A percentile compares a stretch with the other conserved stretches of the same genome.
These are phyloP conservation scores for Chaetodon trifasciatus DNA, from an alignment of 2,797 vertebrate species.

Conservation along the genomic window DNA sequence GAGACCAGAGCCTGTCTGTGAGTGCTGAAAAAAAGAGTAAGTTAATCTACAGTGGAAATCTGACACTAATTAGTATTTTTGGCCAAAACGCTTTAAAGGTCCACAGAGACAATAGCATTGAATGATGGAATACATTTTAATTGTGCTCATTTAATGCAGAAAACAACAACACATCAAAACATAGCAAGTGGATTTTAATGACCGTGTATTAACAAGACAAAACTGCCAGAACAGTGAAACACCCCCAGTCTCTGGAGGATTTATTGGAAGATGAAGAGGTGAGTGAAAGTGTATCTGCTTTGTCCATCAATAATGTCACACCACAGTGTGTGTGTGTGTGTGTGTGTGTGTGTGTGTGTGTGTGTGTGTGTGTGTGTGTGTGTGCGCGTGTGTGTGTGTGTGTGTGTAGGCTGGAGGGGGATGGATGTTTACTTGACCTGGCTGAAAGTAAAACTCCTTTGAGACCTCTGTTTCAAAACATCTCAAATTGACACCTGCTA, in stretches of 20 bases:
- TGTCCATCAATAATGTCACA: constrained; percentile 18
- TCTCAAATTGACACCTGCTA: constrained; percentile 2
- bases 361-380: constrained; percentile 21
- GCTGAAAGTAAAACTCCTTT: constrained; percentile 19
- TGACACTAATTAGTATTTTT: constrained; percentile 83
- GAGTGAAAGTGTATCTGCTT: constrained; percentile 23
- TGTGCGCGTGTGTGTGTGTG: constrained; percentile 21
- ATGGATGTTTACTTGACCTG: constrained; percentile 32
- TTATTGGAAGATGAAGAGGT: constrained; percentile 18
- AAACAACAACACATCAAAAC: constrained; percentile 78
- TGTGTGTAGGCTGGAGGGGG: constrained; percentile 13
- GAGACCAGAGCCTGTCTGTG: constrained; percentile 54
- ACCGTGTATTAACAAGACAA: constrained; percentile 66
- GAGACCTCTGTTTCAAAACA: constrained; percentile 34
- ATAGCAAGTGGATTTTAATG: constrained; percentile 74
- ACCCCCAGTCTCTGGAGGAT: constrained; percentile 18
- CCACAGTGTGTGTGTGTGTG: neutral
- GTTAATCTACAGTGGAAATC: constrained; percentile 81
- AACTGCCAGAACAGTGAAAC: constrained; percentile 59
- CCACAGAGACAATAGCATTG: constrained; percentile 64
- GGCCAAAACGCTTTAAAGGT: constrained; percentile 67
- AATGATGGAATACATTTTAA: constrained; percentile 74
- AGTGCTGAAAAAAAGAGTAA: constrained; percentile 37
- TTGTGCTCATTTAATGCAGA: constrained; percentile 68
- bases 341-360: constrained; percentile 3